phyloP scores from a whole-genome alignment of 2,113 vertebrate species.

The Galbula dea region DNA sequence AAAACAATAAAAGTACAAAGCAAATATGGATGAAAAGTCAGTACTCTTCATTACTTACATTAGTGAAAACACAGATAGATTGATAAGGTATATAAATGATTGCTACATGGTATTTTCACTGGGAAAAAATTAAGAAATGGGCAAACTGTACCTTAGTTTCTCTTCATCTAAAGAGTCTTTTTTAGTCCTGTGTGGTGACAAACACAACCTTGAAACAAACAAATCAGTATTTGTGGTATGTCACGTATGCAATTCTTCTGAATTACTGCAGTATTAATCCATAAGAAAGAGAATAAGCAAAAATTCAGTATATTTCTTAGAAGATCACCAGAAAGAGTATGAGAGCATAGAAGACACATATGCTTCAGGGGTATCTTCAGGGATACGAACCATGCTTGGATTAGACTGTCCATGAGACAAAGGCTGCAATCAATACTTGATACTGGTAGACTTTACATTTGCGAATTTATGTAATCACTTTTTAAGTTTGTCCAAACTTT shows the following conservation, averaged over 20 bases:
- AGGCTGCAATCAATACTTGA: not conserved
- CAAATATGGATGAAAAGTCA: accelerated
- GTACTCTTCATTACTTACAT: too few relatives aligned
- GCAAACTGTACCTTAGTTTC: not conserved
- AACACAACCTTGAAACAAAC: not conserved
- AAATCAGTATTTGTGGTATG: too few relatives aligned
- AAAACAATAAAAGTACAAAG: not conserved
- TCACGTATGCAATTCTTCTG: not conserved
- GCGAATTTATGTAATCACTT: not conserved
- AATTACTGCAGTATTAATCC: not conserved
- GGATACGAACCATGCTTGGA: not conserved
- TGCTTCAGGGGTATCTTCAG: too few relatives aligned
- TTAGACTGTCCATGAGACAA: not conserved
- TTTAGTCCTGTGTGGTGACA: not conserved
- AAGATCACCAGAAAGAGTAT: not conserved
- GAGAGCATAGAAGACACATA: not conserved
- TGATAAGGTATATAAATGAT: not conserved
- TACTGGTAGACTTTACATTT: not conserved
- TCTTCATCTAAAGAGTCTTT: not conserved
- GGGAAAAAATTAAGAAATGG: not conserved
- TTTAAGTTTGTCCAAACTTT: not conserved
- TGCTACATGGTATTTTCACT: not conserved
- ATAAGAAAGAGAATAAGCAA: not conserved
- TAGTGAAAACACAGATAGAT: not conserved
- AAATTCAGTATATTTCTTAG: not conserved